These are phyloP conservation scores for Crax fasciolata DNA, from an alignment of 2,797 vertebrate genomes.

Conservation along the genomic window DNA sequence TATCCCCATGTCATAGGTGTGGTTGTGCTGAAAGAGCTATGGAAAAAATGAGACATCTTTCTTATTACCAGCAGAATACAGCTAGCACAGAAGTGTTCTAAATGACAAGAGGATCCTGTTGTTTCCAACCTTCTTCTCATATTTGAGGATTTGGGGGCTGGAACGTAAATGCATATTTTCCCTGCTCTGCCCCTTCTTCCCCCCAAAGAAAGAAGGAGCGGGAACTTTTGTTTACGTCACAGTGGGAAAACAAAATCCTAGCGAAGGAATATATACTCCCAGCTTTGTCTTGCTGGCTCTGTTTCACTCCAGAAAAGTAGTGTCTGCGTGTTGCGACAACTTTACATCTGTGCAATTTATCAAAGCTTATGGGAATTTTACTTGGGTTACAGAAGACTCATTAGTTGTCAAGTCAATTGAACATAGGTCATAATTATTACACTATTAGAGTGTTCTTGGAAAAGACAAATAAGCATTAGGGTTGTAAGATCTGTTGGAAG, in stretches of 20 bases:
- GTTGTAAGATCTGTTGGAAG: conserved; percentile 33
- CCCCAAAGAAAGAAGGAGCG: not conserved
- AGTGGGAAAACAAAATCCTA: not conserved
- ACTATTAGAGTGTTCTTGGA: conserved; percentile 33
- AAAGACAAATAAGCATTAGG: conserved; percentile 63
- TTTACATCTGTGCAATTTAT: conserved; percentile 35
- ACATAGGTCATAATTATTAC: conserved; percentile 67
- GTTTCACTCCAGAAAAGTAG: not conserved
- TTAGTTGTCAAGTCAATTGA: conserved; percentile 66
- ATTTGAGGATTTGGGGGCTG: not conserved
- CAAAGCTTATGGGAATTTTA: conserved; percentile 57
- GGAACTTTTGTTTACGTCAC: not conserved
- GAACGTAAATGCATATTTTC: not conserved
- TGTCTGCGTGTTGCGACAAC: not conserved
- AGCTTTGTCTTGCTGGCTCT: not conserved
- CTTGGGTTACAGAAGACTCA: conserved; percentile 63
- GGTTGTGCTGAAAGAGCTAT: not conserved
- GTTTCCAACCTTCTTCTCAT: not conserved
- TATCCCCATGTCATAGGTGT: not conserved
- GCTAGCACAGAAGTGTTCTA: not conserved
- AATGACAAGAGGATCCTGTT: not conserved
- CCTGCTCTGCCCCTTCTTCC: rapidly evolving
- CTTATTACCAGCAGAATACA: not conserved
- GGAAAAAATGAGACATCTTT: not conserved
- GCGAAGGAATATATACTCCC: not conserved